Base-by-base conservation (phyloP, 2,888 invertebrate species). In the Amphimallon solstitiale region DNA sequence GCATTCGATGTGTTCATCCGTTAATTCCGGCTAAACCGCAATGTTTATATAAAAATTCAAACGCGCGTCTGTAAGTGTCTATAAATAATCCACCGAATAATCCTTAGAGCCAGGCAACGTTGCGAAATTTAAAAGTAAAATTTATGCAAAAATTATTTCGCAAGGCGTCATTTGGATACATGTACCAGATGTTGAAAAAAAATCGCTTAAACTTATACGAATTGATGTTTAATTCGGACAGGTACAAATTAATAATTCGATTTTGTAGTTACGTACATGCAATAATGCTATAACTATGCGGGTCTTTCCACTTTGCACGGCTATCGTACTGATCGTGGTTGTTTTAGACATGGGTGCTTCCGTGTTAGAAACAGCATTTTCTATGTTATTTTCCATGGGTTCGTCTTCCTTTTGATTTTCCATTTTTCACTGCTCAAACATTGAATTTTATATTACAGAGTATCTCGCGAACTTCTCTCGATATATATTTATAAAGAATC, bases 261-360 rank as follows among this genome's bases (percentile, higher is more conserved):
- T 49, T 37, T 63, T 19, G 5, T n/a, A 17, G 12, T 29, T 63
- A 81, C 90, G 84, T 90, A 95, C 95, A 89, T 93, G 92, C 73
- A 95, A 86, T 71, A 95, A 86, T 70, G 95, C 95, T 77, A 96
- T 92, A 77, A 95, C 93, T 78, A 95, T 89, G 80, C 92, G 89
- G 48, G 94, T 92, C 75, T 89, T 88, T 71, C 94, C 94, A 79
- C 94, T 93, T 80, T 93, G 93, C 69, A 96, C 92, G 51, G 94
- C 95, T 73, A 95, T 94, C 65, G 95, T 95, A 82, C 94, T 94
- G 77, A 95, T 91, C 74, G 94, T 94, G 67, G 94, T 94, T 63
- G 92, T 90, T 73, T 87, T 85, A 56, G 85, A 73, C 80, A 82
- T 80, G 4, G 82, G 64, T 49, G 70, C 68, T 59, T 66, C 60